phyloP scores from a whole-genome alignment of 2,797 vertebrate species.

The Dromococcyx pavoninus region DNA sequence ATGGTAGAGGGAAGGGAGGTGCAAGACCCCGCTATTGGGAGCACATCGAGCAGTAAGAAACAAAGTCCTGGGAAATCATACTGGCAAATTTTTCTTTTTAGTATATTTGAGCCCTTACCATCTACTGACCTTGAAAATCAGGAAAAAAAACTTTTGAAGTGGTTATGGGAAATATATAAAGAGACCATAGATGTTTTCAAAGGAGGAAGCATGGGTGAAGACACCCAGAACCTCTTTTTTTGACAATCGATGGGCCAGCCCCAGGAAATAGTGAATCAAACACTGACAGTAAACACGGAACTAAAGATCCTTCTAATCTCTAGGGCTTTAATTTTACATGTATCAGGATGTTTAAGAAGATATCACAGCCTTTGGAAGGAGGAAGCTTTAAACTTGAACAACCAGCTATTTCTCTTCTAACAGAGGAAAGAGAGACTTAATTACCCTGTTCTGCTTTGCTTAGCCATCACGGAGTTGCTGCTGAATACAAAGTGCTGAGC shows the following conservation, averaged over 20 bases:
- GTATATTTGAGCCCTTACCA: not conserved
- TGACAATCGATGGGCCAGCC: not conserved
- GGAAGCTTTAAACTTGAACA: not conserved
- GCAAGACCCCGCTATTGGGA: not conserved
- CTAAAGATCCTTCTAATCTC: not conserved
- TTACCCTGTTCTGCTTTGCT: slow-evolving; percentile 6
- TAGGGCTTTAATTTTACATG: not conserved
- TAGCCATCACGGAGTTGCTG: not conserved
- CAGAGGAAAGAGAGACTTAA: not conserved
- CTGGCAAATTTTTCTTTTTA: not conserved
- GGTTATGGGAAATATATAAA: not conserved
- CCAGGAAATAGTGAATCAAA: not conserved
- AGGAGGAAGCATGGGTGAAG: not conserved
- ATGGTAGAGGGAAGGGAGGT: not conserved
- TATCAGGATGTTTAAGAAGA: not conserved
- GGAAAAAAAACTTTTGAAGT: not conserved
- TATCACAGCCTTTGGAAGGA: not conserved
- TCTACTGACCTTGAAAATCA: not conserved
- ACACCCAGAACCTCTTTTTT: not conserved
- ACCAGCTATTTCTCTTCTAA: not conserved
- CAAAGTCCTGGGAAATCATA: not conserved
- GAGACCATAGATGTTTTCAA: not conserved
- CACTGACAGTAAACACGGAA: not conserved
- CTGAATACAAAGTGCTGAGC: not conserved
- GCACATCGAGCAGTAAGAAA: not conserved